A percentile compares a stretch with the other conserved stretches of the same genome.
Evolutionary conservation across 2,797 vertebrate species (phyloP).

Genomic region (Limnodromus scolopaceus): DNA sequence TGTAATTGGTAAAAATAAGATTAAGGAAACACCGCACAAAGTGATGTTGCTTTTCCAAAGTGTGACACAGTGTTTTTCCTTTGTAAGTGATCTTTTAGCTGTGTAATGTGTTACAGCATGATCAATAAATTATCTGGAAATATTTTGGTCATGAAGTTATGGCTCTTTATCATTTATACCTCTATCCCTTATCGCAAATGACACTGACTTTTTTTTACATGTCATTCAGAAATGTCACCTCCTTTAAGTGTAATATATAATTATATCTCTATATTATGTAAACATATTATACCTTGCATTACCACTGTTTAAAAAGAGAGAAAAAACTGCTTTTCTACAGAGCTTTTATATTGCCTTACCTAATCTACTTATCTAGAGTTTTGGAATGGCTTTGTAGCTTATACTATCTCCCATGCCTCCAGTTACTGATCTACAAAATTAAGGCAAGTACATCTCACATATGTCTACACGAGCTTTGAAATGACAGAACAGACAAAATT

Average conservation of each 20-base stretch:
- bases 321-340: not conserved
- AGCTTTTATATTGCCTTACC: not conserved
- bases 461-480: not conserved
- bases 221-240: not conserved
- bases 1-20: not conserved
- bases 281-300: not conserved
- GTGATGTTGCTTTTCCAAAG: slow-evolving; percentile 7
- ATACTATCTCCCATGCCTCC: not conserved
- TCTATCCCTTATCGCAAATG: not conserved
- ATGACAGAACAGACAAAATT: not conserved
- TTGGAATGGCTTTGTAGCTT: not conserved
- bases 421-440: not conserved
- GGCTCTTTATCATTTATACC: not conserved
- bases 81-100: slow-evolving; percentile 6
- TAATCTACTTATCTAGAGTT: not conserved
- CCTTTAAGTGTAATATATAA: not conserved
- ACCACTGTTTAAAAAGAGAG: not conserved
- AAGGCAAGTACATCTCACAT: not conserved
- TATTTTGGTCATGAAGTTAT: not conserved
- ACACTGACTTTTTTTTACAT: not conserved
- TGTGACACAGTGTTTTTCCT: not conserved
- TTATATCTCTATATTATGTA: not conserved
- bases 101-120: not conserved
- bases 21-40: slow-evolving; percentile 34
- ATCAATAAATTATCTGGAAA: slow-evolving; percentile 19